A percentile compares a stretch with the other conserved stretches of the same genome.
Conservation (phyloP, 1,140 invertebrate species). For the Nebria ingens region DNA sequence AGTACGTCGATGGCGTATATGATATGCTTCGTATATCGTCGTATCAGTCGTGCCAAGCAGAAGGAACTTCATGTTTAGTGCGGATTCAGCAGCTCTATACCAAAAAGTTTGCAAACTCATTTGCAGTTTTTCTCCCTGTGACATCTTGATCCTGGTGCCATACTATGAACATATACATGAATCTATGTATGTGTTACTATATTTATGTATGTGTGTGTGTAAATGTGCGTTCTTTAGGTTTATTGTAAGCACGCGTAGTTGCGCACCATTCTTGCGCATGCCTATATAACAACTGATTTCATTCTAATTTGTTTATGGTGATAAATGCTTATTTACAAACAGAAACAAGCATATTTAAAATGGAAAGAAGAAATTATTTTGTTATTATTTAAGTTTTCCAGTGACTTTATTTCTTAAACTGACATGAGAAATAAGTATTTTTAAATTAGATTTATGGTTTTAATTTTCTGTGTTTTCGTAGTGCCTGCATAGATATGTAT, state of each 20-base stretch:
- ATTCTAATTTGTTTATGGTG: not conserved
- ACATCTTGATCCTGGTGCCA: not conserved
- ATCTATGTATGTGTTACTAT: not conserved
- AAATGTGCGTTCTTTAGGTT: too few species aligned
- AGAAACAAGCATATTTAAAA: not conserved
- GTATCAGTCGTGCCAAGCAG: too few species aligned
- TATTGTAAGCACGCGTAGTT: too few species aligned
- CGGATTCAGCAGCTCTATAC: too few species aligned
- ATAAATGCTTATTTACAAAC: not conserved
- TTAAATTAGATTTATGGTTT: conserved; percentile 1
- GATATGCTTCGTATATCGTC: too few species aligned
- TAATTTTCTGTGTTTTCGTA: conserved; percentile 3
- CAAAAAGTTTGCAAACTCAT: conserved; percentile 4
- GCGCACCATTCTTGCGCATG: not conserved
- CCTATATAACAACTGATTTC: not conserved
- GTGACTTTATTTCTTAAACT: not conserved
- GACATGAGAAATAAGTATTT: not conserved
- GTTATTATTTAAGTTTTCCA: not conserved
- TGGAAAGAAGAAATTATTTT: too few species aligned
- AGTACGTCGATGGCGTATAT: too few species aligned
- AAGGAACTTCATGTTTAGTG: too few species aligned
- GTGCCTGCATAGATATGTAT: conserved; percentile 3
- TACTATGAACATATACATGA: not conserved
- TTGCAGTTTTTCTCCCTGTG: conserved; percentile 2
- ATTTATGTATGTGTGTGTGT: too few species aligned